Base-by-base conservation (phyloP, 2,797 vertebrate genomes). In the Rhabdophis nuchalis region DNA sequence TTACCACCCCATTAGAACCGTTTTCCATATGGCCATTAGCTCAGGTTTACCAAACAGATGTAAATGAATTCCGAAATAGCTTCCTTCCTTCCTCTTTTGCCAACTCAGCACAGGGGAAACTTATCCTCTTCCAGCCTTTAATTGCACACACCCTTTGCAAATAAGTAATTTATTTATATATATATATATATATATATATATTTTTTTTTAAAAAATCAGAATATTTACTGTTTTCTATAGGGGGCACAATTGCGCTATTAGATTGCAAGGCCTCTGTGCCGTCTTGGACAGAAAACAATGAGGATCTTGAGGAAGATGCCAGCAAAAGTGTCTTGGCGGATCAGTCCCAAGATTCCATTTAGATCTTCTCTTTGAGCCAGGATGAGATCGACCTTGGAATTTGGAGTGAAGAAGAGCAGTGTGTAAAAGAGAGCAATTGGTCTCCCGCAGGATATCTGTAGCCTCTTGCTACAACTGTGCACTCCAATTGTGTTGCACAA, bases 11-110 rank as follows among this genome's bases (percentile, higher is more conserved):
- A 0, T 10, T 41, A 0, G 72, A 68, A 18, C 3, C 29, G 7
- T 0, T 0, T 88, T 85, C 87, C 92, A 88, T 23, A 50, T 3
- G 88, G 77, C 86, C 82, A 41, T 60, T 0, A 0, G 32, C 90
- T 41, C 29, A 36, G 4, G 2, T 64, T 89, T 1, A 6, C 85
- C 1, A 27, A 90, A 82, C 86, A 36, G 4, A 53, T 36, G 68
- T 11, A 0, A 56, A 0, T 89, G 64, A 36, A 53, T 11, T 87
- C 77, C 6, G 85, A 16, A 20, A 32, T 0, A 10, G 68, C 36
- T 56, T 29, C 1, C 89, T 89, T 0, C 0, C 29, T 88, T 72
- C 16, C 64, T 18, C 11, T 72, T 58, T 82, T 46, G 11, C 27
- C 36, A 32, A 72, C 61, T 82, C 53, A 50, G 23, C 85, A 87